phyloP scores from a whole-genome alignment of 2,113 vertebrate species.

The Dolichallabes microphthalmus region DNA sequence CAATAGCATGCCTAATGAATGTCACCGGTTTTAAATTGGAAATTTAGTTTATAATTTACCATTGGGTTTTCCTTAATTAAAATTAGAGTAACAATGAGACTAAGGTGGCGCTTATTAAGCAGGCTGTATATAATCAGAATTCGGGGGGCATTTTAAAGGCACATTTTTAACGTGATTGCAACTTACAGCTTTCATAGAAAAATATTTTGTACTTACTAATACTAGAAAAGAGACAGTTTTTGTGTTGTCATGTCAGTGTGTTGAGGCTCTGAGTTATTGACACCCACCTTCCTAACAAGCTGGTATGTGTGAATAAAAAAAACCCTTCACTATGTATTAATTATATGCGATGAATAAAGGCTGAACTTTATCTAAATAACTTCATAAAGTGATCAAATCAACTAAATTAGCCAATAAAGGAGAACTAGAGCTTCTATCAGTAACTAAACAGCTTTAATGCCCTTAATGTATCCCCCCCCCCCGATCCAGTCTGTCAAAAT shows the following conservation, averaged over 20 bases:
- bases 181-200: background rate
- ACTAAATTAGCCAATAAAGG: background rate
- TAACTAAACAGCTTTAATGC: background rate
- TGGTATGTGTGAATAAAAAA: too few species aligned
- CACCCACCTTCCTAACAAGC: too few species aligned
- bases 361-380: too few species aligned
- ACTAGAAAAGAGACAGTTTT: background rate
- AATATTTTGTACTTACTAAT: background rate
- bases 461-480: background rate
- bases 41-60: slow-evolving; percentile 3
- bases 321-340: too few species aligned
- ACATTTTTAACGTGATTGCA: background rate
- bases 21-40: slow-evolving; percentile 14
- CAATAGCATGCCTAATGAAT: slow-evolving; percentile 27
- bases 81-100: background rate
- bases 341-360: too few species aligned
- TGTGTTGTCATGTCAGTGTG: too few species aligned
- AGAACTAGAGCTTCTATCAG: background rate
- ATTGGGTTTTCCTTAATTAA: slow-evolving; percentile 12
- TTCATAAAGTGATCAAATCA: background rate
- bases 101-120: slow-evolving; percentile 18
- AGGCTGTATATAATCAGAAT: background rate
- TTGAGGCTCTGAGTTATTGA: too few species aligned
- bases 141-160: background rate
- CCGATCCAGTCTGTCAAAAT: background rate